Conservation (phyloP, 2,113 vertebrate species). For the Menura novaehollandiae region DNA sequence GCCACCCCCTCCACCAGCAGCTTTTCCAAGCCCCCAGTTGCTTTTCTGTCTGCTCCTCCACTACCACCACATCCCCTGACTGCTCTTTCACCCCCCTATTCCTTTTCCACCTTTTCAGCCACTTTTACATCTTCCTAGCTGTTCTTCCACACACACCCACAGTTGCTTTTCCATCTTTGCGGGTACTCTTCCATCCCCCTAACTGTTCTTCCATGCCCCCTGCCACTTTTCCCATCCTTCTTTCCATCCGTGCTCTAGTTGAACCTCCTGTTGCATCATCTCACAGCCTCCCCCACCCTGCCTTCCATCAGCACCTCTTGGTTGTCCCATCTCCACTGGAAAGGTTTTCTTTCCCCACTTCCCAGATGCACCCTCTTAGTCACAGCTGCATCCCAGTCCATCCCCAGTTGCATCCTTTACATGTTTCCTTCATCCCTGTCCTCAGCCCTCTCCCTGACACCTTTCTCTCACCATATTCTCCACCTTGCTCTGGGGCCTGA, state of each 20-base stretch:
- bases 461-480: not conserved
- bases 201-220: not conserved
- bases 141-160: not conserved
- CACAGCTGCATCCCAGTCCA: not conserved
- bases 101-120: not conserved
- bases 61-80: not conserved
- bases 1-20: not conserved
- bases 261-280: slow-evolving; percentile 37
- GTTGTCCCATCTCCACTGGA: not conserved
- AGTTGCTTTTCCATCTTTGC: not conserved
- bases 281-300: not conserved
- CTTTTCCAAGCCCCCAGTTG: not conserved
- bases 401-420: not conserved
- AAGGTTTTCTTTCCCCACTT: not conserved
- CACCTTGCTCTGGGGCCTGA: not conserved
- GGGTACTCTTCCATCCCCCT: not conserved
- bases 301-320: not conserved
- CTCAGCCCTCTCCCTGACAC: not conserved
- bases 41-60: not conserved
- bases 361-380: not conserved
- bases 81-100: not conserved
- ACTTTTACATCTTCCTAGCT: not conserved
- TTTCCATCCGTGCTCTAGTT: not conserved
- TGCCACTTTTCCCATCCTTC: not conserved
- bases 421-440: not conserved